Base-by-base conservation (phyloP, 92 coral and sea anemone genomes). In the Bergia puertoricense region DNA sequence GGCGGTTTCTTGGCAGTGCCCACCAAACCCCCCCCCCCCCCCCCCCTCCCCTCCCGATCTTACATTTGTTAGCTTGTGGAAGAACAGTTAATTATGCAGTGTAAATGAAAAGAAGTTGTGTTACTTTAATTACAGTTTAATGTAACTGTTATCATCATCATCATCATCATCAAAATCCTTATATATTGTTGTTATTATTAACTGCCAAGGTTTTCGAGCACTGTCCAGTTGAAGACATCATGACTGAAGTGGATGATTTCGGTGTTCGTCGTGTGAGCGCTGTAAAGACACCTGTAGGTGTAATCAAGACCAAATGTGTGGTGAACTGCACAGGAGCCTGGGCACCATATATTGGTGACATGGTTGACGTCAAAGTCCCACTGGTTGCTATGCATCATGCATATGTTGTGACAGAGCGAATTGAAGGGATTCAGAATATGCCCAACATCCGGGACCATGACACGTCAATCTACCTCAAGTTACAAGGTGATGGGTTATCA, bases 401-500 rank as follows among this genome's bases (percentile, higher is more conserved):
- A 2, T 97, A 97, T 80, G 82, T 97, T 43, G 99, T 97, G 44
- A 97, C 96, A 4, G 99, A 97, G 88, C 93, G 95, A 66, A 97
- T 97, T 50, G 99, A 97, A 38, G 99, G 99, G 10, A 97, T 97
- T 67, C 96, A 97, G 89, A 95, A 94, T 23, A 97, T 94, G 98
- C 99, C 99, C 0, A 97, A 97, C 78, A 92, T 97, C 39, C 88
- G 99, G 59, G 99, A 97, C 54, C 99, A 97, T 82, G 99, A 97
- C 90, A 94, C 98, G 7, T 95, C 99, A 2, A 91, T 97, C 54
- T 97, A 97, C 76, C 96, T 97, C 20, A 97, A 97, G 89, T 88
- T 97, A 30, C 99, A 97, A 85, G 99, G 99, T 44, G 99, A 97
- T 95, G 99, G 99, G 0, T 84, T 97, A 83, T 97, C 99, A 66